Conservation (phyloP, 1,140 invertebrate species). For the Plectus sambesii region DNA sequence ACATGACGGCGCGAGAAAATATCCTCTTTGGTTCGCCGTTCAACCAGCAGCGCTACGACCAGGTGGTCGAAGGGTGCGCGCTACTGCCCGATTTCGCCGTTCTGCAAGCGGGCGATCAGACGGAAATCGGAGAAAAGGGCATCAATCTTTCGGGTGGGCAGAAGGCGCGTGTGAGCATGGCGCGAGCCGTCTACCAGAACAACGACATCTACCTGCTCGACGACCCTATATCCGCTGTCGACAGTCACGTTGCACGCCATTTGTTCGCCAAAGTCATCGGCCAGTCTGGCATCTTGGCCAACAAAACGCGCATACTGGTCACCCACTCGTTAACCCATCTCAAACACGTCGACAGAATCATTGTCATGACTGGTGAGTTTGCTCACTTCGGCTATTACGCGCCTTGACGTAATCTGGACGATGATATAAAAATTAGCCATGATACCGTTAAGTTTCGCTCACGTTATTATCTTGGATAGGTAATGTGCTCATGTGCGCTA, state of each 20-base stretch:
- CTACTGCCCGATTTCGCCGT: conserved; percentile 29
- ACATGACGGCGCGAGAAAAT: conserved; percentile 44
- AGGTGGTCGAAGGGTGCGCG: conserved; percentile 30
- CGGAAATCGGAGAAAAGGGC: conserved; percentile 47
- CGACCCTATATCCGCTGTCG: conserved; percentile 51
- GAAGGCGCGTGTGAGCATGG: conserved; percentile 54
- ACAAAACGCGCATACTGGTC: conserved; percentile 47
- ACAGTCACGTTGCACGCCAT: conserved; percentile 48
- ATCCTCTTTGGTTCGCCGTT: conserved; percentile 31
- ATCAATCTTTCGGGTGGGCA: conserved; percentile 52
- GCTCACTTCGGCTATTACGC: too few relatives aligned
- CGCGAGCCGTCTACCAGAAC: conserved; percentile 53
- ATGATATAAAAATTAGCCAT: too few relatives aligned
- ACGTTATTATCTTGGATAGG: too few relatives aligned
- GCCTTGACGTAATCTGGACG: too few relatives aligned
- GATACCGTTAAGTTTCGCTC: too few relatives aligned
- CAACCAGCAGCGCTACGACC: conserved; percentile 22
- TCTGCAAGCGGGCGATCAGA: conserved; percentile 30
- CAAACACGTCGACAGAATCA: conserved; percentile 54
- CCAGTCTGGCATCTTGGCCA: conserved; percentile 32
- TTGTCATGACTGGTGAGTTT: conserved; percentile 45
- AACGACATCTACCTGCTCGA: conserved; percentile 52
- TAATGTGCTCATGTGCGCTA: too few relatives aligned
- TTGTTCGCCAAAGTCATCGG: conserved; percentile 51
- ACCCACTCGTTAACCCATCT: conserved; percentile 48